Percentiles rank a stretch among this genome's conserved stretches.
Evolutionary conservation across 2,888 invertebrate species (phyloP).

Genomic region (Ommatoiulus sabulosus): DNA sequence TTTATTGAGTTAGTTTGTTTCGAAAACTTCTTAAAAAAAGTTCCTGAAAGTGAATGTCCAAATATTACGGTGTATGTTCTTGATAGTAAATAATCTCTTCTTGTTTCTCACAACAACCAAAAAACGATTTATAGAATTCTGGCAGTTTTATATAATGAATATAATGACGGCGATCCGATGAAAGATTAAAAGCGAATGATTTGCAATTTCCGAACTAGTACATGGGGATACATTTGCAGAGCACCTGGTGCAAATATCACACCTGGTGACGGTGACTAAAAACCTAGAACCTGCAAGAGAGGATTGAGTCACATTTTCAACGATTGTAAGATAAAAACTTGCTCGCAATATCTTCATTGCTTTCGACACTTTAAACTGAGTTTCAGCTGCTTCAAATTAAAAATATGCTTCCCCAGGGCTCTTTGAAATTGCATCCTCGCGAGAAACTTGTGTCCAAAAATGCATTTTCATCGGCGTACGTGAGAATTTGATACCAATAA

Average conservation of each 20-base stretch:
- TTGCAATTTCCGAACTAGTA: neutral
- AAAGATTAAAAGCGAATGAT: neutral
- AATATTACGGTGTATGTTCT: neutral
- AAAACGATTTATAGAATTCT: neutral
- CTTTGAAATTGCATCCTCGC: too few relatives aligned
- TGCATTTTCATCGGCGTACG: too few relatives aligned
- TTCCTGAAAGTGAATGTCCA: too few relatives aligned
- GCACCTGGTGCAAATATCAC: neutral
- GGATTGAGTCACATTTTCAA: neutral
- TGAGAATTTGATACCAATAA: too few relatives aligned
- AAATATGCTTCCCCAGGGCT: too few relatives aligned
- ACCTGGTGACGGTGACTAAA: slow-evolving; percentile 13
- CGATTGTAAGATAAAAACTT: too few relatives aligned
- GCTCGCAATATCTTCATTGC: too few relatives aligned
- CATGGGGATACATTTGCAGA: neutral
- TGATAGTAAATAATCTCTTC: neutral
- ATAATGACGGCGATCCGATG: neutral
- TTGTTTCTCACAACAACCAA: neutral
- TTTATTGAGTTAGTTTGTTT: too few relatives aligned
- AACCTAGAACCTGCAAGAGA: neutral
- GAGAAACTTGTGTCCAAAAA: too few relatives aligned
- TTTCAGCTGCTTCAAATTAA: neutral
- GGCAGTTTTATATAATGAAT: neutral
- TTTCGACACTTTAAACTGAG: neutral
- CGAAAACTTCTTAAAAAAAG: too few relatives aligned